Evolutionary conservation across 1,140 invertebrate genomes (phyloP).

Genomic region (Lordiphosa collinella): DNA sequence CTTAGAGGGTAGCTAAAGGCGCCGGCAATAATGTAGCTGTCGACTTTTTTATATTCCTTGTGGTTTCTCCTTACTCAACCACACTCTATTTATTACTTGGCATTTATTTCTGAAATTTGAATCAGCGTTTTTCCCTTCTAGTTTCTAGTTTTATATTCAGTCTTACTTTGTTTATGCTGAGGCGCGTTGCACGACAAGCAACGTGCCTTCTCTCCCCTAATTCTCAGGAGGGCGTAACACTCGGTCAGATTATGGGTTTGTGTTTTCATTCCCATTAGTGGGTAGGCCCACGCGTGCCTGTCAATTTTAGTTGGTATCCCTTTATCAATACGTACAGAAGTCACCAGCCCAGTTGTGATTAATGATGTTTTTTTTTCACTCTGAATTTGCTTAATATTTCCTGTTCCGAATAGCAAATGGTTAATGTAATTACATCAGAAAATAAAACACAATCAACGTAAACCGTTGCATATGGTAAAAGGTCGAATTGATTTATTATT

Average conservation of each 20-base stretch:
- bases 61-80: constrained; percentile 15
- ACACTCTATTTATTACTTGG: constrained; percentile 7
- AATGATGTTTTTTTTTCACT: constrained; percentile 38
- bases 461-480: no score
- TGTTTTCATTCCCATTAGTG: constrained; percentile 43
- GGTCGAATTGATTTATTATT: no score
- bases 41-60: constrained; percentile 43
- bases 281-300: constrained; percentile 33
- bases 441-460: not conserved
- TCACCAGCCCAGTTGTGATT: constrained; percentile 48
- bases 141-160: constrained; percentile 20
- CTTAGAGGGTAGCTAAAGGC: constrained; percentile 16
- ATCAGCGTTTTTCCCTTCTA: constrained; percentile 38
- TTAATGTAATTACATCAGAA: constrained; percentile 30
- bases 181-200: constrained; percentile 31
- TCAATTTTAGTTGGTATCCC: constrained; percentile 5
- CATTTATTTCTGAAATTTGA: constrained; percentile 64
- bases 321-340: constrained; percentile 51
- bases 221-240: constrained; percentile 22
- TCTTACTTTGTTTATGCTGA: constrained; percentile 28
- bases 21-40: constrained; percentile 28
- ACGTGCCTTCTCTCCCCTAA: constrained; percentile 28
- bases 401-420: constrained; percentile 15
- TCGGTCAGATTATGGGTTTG: constrained; percentile 45
- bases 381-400: constrained; percentile 25